Conservation (phyloP, 2,797 vertebrate genomes). For the Lepilemur septentrionalis region DNA sequence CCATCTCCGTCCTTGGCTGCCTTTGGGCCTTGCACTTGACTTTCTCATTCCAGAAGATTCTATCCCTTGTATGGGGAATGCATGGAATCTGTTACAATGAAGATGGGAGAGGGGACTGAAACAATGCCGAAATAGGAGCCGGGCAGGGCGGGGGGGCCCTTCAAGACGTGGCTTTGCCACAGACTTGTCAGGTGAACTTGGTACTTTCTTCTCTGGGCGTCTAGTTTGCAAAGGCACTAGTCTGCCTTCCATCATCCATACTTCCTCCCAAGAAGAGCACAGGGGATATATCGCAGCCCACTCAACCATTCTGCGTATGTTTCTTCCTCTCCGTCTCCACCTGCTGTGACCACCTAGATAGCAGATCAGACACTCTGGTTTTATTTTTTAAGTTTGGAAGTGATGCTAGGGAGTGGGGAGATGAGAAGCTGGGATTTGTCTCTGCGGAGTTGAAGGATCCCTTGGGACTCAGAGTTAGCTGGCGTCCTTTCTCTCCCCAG, state of each 20-base stretch:
- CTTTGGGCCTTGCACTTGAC: neutral
- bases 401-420: neutral
- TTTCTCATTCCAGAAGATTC: neutral
- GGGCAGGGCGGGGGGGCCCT: neutral
- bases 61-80: neutral
- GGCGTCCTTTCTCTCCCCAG: neutral
- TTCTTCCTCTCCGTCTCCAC: neutral
- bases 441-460: neutral
- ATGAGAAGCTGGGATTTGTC: neutral
- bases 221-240: neutral
- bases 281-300: rapidly evolving
- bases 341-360: neutral
- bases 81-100: neutral
- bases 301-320: rapidly evolving
- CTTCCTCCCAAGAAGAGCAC: neutral
- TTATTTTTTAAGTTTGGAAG: neutral
- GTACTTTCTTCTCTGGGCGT: neutral
- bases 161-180: neutral
- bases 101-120: neutral
- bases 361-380: neutral
- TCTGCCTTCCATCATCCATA: rapidly evolving
- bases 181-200: neutral
- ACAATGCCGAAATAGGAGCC: neutral
- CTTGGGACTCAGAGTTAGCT: neutral
- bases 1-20: neutral